These are phyloP conservation scores for Axinella damicornis DNA, from an alignment of 37 sponge, comb jelly and placozoan species.

Conservation along the genomic window DNA sequence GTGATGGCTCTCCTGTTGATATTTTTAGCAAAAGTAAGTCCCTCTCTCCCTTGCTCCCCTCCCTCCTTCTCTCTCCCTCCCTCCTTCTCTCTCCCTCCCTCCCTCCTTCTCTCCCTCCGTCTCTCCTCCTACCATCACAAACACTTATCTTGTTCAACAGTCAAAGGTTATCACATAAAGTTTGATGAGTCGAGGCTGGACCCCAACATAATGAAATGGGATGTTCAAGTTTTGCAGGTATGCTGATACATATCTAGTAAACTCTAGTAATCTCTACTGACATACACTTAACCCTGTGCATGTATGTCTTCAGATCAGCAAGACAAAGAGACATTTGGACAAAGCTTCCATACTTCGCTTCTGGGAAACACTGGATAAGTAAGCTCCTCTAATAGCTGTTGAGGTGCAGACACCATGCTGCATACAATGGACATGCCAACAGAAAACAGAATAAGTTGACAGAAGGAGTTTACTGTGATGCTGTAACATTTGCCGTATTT, in stretches of 20 bases:
- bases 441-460: too few species aligned
- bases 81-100: not conserved
- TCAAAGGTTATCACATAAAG: constrained; percentile 93
- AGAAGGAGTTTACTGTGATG: too few species aligned
- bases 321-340: constrained; percentile 91
- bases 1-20: constrained; percentile 94
- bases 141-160: constrained; percentile 18
- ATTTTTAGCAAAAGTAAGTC: constrained; percentile 93
- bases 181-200: constrained; percentile 86
- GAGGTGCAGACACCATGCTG: not conserved
- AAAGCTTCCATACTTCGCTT: constrained; percentile 85
- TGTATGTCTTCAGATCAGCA: constrained; percentile 71
- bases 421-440: too few species aligned
- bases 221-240: constrained; percentile 86
- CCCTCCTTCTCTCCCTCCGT: not conserved
- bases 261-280: too few species aligned
- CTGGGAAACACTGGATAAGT: constrained; percentile 96
- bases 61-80: not conserved
- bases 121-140: not conserved
- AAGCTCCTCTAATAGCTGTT: constrained; percentile 6
- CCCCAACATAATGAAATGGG: constrained; percentile 92
- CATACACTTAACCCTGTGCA: too few species aligned
- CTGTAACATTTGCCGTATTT: too few species aligned
- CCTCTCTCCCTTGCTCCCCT: not conserved
- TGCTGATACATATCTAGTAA: not conserved